Base-by-base conservation (phyloP, 30 jellyfish, hydroid and myxozoan genomes). In the Nemopilema nomurai region DNA sequence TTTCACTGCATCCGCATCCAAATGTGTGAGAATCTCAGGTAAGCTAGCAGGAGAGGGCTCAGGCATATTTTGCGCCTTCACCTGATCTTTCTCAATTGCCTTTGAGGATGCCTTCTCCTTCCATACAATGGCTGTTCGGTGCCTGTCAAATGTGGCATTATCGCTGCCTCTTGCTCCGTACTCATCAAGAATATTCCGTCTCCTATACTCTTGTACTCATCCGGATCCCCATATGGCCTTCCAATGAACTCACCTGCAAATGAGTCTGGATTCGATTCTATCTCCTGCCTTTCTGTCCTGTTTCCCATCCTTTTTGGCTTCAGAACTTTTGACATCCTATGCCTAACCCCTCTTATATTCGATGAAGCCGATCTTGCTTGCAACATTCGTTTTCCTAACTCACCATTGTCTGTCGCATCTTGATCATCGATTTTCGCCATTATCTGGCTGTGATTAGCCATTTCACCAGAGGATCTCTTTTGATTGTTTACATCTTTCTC, bases 211-310 rank as follows among this genome's bases (percentile, higher is more conserved):
- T 93, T 97, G 76, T 93, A 93, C 19, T 83, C 93, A 67, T 93
- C 98, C 16, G 98, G 97, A 67, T 93, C 98, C 16, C 97, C 98
- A 51, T 88, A 84, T 0, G 98, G 96, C 75, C 81, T 84, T 28
- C 98, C 98, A 16, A 93, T 51, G 51, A 53, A 51, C 71, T 74
- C 88, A 32, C 90, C 96, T 8, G 89, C 83, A 65, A n/a, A 77
- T 0, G 76, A 71, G 18, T 75, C 94, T 22, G 98, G 98, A 69
- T 53, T 84, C 7, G 66, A 22, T 24, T 75, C 98, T 13, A 90
- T 90, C 1, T 80, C 92, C 62, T 90, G 91, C 25, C 97, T 31
- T 20, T 62, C 62, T 26, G 17, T 84, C 63, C 66, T 71, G 0
- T n/a, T 74, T 32, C 49, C 50, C 18, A 8, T 80, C 0, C 51